These are phyloP conservation scores for Anomalospiza imberbis DNA, from an alignment of 2,797 vertebrate species.

Conservation along the genomic window DNA sequence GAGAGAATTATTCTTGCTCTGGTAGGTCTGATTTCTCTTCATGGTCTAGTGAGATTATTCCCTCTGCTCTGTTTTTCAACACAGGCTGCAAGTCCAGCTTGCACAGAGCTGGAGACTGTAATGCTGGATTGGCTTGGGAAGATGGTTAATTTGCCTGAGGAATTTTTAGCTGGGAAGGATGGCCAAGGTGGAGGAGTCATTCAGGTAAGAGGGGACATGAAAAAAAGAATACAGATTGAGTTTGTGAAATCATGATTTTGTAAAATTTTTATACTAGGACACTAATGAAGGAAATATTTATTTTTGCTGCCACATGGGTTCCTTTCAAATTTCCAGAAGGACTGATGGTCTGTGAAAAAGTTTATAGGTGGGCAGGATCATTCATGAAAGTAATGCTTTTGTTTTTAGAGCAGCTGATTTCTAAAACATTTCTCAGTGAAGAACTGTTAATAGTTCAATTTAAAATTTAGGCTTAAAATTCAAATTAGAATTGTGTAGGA, in stretches of 20 bases:
- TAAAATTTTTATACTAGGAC: not conserved
- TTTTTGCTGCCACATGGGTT: not conserved
- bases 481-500: not conserved
- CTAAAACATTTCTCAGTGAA: not conserved
- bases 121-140: constrained; percentile 97
- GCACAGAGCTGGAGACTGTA: constrained; percentile 94
- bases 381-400: not conserved
- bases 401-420: not conserved
- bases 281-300: not conserved
- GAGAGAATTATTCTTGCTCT: not conserved
- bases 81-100: constrained; percentile 92
- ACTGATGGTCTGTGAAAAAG: not conserved
- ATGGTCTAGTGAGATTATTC: not conserved
- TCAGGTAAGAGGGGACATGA: constrained; percentile 77
- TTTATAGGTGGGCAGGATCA: not conserved
- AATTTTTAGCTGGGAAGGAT: constrained; percentile 82
- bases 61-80: not conserved
- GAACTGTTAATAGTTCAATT: not conserved
- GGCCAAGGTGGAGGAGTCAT: constrained; percentile 93
- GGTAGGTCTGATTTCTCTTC: not conserved
- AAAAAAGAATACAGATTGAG: not conserved
- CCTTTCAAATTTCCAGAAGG: not conserved
- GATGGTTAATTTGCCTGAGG: constrained; percentile 88
- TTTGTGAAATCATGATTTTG: not conserved
- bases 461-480: not conserved